Base-by-base conservation (phyloP, 2,797 vertebrate genomes). In the Hipposideros larvatus region DNA sequence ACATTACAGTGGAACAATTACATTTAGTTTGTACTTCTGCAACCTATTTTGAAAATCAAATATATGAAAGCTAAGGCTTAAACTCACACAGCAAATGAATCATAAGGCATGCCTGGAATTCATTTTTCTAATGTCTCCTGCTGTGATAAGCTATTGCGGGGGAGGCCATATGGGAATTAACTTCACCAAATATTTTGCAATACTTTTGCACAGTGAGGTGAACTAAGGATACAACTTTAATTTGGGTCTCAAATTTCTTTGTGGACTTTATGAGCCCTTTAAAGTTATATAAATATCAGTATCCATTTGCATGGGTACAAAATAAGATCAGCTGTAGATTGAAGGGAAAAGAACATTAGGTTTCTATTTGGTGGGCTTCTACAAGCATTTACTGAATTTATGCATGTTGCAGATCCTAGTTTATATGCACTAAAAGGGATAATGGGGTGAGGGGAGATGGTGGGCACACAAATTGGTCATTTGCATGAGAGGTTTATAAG, bases 181-280 rank as follows among this genome's bases (percentile, higher is more conserved):
- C 63, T 34, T 90, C 68, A 77, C 65, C 65, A 87, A 96, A 93
- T 93, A 97, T 91, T 96, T 94, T 78, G 71, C 68, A 93, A 46
- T 80, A 63, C 11, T 88, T 79, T 83, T 53, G 34, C 53, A 75
- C 71, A 70, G 59, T 11, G 68, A 95, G 96, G 96, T 97, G 84
- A 98, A 61, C 74, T 91, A 96, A 98, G 98, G 95, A 95, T 83
- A 97, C 43, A 65, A 66, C 46, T 97, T 97, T 90, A 73, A 96
- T 97, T 90, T 90, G 96, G 31, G 78, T 63, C 53, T 96, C 21
- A 61, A 84, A 86, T 83, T 96, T 66, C 48, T 97, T 14, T 94
- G 86, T 96, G 75, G 83, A 95, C 91, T 96, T 96, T 85, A 78
- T 83, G 91, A 97, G 57, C 78, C 75, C 68, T 94, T 96, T 93